These are phyloP conservation scores for Ochropleura leucogaster DNA, from an alignment of 2,888 invertebrate species.

Conservation along the genomic window DNA sequence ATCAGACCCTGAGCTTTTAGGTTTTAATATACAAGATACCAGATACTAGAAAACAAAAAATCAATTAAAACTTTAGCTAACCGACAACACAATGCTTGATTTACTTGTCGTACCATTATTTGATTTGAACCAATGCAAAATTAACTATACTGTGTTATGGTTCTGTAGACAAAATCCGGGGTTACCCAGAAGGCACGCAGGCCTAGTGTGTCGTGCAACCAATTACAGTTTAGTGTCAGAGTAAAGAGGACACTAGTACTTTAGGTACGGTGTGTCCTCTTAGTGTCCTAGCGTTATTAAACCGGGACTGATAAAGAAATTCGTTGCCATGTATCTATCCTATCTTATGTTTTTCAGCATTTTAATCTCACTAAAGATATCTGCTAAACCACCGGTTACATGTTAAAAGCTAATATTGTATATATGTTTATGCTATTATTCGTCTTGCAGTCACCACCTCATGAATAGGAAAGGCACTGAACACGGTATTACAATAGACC, in stretches of 20 bases:
- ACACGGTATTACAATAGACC: constrained; percentile 36
- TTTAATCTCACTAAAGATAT: constrained; percentile 1
- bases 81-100: background rate
- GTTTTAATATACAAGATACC: background rate
- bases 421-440: background rate
- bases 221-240: background rate
- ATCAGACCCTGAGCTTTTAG: background rate
- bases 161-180: background rate
- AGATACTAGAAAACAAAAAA: background rate
- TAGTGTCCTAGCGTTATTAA: background rate
- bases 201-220: no score
- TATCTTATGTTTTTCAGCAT: background rate
- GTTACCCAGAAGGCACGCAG: background rate
- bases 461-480: constrained; percentile 18
- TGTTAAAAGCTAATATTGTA: constrained; percentile 8
- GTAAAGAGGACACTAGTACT: background rate
- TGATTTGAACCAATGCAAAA: background rate
- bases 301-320: background rate
- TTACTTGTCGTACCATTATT: background rate
- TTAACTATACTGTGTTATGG: background rate
- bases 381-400: background rate
- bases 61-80: background rate
- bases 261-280: background rate
- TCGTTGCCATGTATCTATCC: background rate
- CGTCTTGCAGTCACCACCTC: constrained; percentile 10